A percentile compares a stretch with the other conserved stretches of the same genome.
These are phyloP conservation scores for Promerops cafer DNA, from an alignment of 2,113 vertebrate species.

Conservation along the genomic window DNA sequence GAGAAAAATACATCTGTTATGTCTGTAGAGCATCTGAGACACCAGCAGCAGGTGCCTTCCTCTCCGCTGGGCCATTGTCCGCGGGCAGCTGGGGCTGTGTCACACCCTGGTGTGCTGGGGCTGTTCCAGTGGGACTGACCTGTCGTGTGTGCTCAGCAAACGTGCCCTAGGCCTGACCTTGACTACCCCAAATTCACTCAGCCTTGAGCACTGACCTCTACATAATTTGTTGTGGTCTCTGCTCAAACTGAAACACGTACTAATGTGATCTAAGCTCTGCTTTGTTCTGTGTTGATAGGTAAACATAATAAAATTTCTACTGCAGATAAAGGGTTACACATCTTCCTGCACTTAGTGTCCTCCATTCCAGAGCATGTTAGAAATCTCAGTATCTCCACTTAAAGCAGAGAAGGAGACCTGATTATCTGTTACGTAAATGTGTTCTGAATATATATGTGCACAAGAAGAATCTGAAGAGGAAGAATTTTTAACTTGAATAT, in stretches of 20 bases:
- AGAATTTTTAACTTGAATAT: not conserved
- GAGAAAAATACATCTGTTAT: not conserved
- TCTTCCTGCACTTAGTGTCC: not conserved
- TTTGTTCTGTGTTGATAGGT: not conserved
- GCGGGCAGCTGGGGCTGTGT: not conserved
- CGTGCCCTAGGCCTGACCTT: slow-evolving; percentile 12
- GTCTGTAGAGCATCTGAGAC: not conserved
- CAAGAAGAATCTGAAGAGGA: not conserved
- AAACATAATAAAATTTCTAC: not conserved
- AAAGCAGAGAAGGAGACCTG: not conserved
- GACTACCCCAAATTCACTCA: not conserved
- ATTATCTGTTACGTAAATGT: not conserved
- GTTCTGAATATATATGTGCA: not conserved
- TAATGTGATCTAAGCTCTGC: not conserved
- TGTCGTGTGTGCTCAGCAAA: not conserved
- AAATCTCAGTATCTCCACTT: not conserved
- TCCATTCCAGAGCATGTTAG: not conserved
- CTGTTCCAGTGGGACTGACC: not conserved
- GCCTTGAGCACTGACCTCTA: slow-evolving; percentile 24
- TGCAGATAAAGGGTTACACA: not conserved
- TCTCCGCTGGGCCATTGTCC: not conserved
- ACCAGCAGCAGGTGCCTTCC: not conserved
- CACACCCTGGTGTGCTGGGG: not conserved
- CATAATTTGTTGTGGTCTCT: slow-evolving; percentile 39
- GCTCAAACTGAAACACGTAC: not conserved